Base-by-base conservation (phyloP, 2,888 invertebrate species). In the Hipparchia semele region DNA sequence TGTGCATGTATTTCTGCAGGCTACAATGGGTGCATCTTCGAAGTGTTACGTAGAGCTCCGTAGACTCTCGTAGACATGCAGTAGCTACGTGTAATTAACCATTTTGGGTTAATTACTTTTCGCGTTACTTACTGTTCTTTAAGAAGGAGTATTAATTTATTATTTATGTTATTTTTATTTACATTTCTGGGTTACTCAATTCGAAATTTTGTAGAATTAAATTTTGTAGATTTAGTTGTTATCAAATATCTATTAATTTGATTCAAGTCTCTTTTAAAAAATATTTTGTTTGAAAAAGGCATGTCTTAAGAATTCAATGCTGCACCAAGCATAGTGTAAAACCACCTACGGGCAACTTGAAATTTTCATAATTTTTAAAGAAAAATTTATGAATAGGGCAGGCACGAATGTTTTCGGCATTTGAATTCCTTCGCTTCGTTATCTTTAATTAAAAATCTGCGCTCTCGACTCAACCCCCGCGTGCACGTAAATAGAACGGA, bases 401-500 rank as follows among this genome's bases (percentile, higher is more conserved):
- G 8, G 49, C 46, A 65, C 53, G 12, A 65, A 53, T 65, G 67
- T 67, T 67, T 67, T 58, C 45, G 54, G 68, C 49, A 51, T 59
- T 69, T 51, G 64, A 65, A 68, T 64, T 68, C 56, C 64, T 59
- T 58, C 58, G 56, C 66, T 72, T 72, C 49, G 72, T 60, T 72
- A 72, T 64, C 68, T 65, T 72, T 72, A 72, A 72, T 72, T 72
- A 72, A 72, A 70, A 72, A 68, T 72, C 72, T 65, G 56, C 7
- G 51, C 72, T 69, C 61, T 54, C 67, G 45, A 61, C 60, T 54
- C 67, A 13, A 61, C 60, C 69, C 13, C 61, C 61, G 45, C 69
- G 61, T 61, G 61, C 61, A 33, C 51, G 74, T 71, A 72, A 70
- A 74, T 72, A 74, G 58, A 69, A 74, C 66, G 64, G 61, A 71